Base-by-base conservation (phyloP, 1,140 invertebrate genomes). In the Anoplophora glabripennis region DNA sequence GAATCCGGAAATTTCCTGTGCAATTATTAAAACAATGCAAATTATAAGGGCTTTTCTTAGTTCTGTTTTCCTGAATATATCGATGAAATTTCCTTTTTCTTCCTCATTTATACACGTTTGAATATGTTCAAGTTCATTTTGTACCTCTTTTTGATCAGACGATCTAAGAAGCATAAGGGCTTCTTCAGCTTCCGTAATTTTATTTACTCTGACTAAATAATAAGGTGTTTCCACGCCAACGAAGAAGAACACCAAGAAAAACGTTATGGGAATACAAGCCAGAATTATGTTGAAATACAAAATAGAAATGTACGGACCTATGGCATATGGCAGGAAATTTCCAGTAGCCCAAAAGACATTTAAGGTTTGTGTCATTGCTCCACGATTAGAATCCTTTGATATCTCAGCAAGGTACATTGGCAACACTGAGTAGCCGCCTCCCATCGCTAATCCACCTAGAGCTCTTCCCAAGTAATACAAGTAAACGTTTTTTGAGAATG, bases 1-100 rank as follows among this genome's bases (percentile, higher is more conserved):
- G 14, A 94, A 89, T 36, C 92, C 90, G 52, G 85, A 87, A 15
- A 93, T 76, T 72, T 94, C 91, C 71, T 94, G 91, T 72, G 93
- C 89, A 52, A 90, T 76, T 89, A 94, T 93, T 0, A 94, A 77
- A 11, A 84, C 83, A 59, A 90, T 81, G 42, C 83, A 86, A 37
- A 94, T 89, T 5, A 84, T 55, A 5, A 93, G 69, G 4, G 85
- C 88, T 73, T 85, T 90, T n/a, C 80, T 75, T 67, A 85, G 82
- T 1, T 76, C 70, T 35, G 73, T 72, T 7, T 73, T 77, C 8
- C 70, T 78, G 46, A 84, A 77, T 0, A 87, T 65, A 53, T 86
- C 84, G 14, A 72, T 65, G 1, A 83, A 33, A 1, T 77, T 76
- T 7, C 76, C 78, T 42, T 81, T 72, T 36, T 72, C 75, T 45